Evolutionary conservation across 2,888 invertebrate genomes (phyloP).

Genomic region (Galeruca laticollis): DNA sequence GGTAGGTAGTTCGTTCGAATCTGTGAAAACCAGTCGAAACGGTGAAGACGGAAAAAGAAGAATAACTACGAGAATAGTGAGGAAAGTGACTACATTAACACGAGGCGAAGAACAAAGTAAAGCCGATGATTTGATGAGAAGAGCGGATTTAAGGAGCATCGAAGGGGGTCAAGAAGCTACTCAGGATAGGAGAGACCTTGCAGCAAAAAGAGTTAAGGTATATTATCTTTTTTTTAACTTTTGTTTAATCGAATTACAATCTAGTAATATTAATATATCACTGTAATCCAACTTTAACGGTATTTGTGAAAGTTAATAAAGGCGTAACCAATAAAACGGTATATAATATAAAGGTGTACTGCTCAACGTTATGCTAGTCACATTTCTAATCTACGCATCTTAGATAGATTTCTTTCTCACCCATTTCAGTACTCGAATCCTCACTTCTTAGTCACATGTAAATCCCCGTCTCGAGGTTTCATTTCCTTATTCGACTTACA

Average conservation of each 20-base stretch:
- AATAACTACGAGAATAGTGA: conserved; percentile 87
- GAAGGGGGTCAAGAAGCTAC: conserved; percentile 71
- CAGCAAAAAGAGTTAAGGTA: conserved; percentile 85
- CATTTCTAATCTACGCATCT: too few relatives aligned
- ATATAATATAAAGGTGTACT: too few relatives aligned
- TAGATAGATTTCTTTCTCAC: too few relatives aligned
- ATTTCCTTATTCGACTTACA: too few relatives aligned
- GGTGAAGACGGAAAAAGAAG: conserved; percentile 83
- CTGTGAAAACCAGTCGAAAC: conserved; percentile 84
- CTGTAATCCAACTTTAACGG: too few relatives aligned
- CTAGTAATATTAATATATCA: too few relatives aligned
- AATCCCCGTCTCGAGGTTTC: too few relatives aligned
- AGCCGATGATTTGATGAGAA: conserved; percentile 77
- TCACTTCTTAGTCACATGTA: too few relatives aligned
- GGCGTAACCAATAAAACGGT: too few relatives aligned
- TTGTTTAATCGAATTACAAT: background rate
- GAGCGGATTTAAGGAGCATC: conserved; percentile 70
- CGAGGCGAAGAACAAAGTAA: conserved; percentile 85
- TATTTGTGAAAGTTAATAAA: too few relatives aligned
- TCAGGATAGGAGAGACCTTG: conserved; percentile 69
- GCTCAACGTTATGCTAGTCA: too few relatives aligned
- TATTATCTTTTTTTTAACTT: conserved; percentile 11
- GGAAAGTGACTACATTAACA: conserved; percentile 89
- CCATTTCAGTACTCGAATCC: too few relatives aligned
- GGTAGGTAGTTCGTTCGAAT: conserved; percentile 85